A percentile compares a stretch with the other conserved stretches of the same genome.
phyloP scores from a whole-genome alignment of 1,140 invertebrate genomes.

The Rhyzopertha dominica region DNA sequence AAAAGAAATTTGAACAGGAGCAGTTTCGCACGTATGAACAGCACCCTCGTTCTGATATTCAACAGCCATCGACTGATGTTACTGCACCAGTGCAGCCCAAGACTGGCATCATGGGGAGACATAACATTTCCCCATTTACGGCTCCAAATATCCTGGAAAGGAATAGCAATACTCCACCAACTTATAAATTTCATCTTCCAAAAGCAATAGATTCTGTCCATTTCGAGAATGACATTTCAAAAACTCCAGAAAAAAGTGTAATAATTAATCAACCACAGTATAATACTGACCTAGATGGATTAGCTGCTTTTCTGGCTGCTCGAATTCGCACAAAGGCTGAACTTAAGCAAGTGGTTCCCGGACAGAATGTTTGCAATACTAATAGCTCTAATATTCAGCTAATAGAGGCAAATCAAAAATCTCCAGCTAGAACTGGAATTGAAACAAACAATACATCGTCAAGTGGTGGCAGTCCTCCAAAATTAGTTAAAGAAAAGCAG shows the following conservation, averaged over 20 bases:
- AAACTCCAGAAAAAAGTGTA: slow-evolving; percentile 17
- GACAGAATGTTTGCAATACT: too few species aligned
- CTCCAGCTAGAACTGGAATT: not conserved
- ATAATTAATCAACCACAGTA: slow-evolving; percentile 25
- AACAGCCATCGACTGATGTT: slow-evolving; percentile 46
- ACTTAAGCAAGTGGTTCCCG: slow-evolving; percentile 62
- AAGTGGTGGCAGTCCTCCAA: slow-evolving; percentile 47
- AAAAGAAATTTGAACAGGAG: slow-evolving; percentile 44
- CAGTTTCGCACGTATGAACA: slow-evolving; percentile 23
- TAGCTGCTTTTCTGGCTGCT: slow-evolving; percentile 58
- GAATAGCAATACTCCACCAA: slow-evolving; percentile 48
- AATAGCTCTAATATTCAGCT: too few species aligned
- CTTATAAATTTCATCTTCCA: slow-evolving; percentile 62
- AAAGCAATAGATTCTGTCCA: slow-evolving; percentile 60
- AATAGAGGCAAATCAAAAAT: too few species aligned
- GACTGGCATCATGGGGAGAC: slow-evolving; percentile 48
- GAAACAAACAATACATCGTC: slow-evolving; percentile 5
- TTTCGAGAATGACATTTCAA: slow-evolving; percentile 45
- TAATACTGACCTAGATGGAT: slow-evolving; percentile 47
- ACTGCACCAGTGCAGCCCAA: slow-evolving; percentile 50
- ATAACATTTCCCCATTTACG: slow-evolving; percentile 55
- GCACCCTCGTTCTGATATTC: slow-evolving; percentile 29
- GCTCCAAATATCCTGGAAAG: slow-evolving; percentile 51
- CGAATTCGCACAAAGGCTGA: slow-evolving; percentile 78
- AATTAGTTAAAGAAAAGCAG: slow-evolving; percentile 48